Evolutionary conservation across 1,140 invertebrate species (phyloP).

Genomic region (Heliconius hermathena): DNA sequence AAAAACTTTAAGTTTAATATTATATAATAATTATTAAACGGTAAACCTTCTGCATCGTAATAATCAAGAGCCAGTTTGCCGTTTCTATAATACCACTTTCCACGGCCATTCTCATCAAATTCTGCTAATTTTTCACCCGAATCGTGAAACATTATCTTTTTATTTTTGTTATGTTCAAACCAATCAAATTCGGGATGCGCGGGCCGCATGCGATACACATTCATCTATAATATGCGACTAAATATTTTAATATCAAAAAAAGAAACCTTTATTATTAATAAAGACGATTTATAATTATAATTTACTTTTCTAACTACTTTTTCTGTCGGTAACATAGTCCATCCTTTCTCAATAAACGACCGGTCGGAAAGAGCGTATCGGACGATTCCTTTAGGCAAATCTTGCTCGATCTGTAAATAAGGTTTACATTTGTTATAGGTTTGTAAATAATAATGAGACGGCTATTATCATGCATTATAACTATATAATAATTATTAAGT

Average conservation of each 20-base stretch:
- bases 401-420: conserved; percentile 52
- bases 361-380: conserved; percentile 72
- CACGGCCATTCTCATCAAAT: conserved; percentile 65
- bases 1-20: too few species aligned
- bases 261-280: neutral
- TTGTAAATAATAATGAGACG: neutral
- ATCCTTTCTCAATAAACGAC: conserved; percentile 72
- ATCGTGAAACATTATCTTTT: conserved; percentile 60
- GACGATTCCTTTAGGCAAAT: conserved; percentile 57
- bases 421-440: neutral
- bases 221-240: conserved; percentile 55
- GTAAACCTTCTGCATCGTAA: conserved; percentile 67
- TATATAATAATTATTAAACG: too few species aligned
- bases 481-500: too few species aligned
- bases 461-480: neutral
- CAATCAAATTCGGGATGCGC: conserved; percentile 73
- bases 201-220: conserved; percentile 72
- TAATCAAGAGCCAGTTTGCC: conserved; percentile 67
- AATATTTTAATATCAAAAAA: neutral
- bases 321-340: conserved; percentile 75
- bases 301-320: conserved; percentile 73
- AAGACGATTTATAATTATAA: conserved; percentile 7
- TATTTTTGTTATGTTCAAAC: conserved; percentile 71
- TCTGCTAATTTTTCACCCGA: conserved; percentile 69
- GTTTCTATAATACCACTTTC: conserved; percentile 66